Conservation (phyloP, 2,113 vertebrate species). For the Furnarius figulus region DNA sequence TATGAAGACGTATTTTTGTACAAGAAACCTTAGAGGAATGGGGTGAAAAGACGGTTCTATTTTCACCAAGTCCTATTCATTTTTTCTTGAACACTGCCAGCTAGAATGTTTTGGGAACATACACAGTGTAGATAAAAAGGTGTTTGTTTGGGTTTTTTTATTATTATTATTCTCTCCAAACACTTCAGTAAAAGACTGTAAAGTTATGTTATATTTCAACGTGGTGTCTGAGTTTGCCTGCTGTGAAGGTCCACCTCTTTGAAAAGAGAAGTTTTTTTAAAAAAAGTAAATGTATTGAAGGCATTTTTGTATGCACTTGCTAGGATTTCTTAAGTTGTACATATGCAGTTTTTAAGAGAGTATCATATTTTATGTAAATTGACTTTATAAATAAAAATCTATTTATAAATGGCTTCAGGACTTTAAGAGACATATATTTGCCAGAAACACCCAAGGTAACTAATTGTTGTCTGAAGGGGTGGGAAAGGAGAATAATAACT, state of each 20-base stretch:
- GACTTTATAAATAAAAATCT: conserved; percentile 91
- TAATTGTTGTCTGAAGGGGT: background rate
- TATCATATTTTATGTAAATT: conserved; percentile 91
- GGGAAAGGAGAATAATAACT: background rate
- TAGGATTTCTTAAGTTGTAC: conserved; percentile 80
- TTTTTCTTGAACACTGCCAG: conserved; percentile 70
- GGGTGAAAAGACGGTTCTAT: conserved; percentile 47
- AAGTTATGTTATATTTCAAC: background rate
- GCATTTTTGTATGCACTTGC: conserved; percentile 83
- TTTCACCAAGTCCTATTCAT: conserved; percentile 49
- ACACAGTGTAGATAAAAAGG: background rate
- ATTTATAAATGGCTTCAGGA: conserved; percentile 81
- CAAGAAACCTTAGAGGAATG: conserved; percentile 56
- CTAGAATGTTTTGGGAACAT: conserved; percentile 45
- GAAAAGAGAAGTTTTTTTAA: conserved; percentile 62
- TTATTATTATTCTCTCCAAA: conserved; percentile 42
- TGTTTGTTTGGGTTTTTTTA: background rate
- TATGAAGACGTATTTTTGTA: conserved; percentile 90
- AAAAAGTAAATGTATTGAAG: conserved; percentile 73
- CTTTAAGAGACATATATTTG: background rate
- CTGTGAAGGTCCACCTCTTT: conserved; percentile 69
- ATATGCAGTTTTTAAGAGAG: conserved; percentile 86
- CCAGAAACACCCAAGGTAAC: background rate
- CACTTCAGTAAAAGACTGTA: conserved; percentile 73
- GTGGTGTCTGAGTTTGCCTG: conserved; percentile 33